Percentiles rank a stretch among this genome's conserved stretches.
phyloP scores from a whole-genome alignment of 37 sponge, comb jelly and placozoan species.

The Spongilla lacustris region DNA sequence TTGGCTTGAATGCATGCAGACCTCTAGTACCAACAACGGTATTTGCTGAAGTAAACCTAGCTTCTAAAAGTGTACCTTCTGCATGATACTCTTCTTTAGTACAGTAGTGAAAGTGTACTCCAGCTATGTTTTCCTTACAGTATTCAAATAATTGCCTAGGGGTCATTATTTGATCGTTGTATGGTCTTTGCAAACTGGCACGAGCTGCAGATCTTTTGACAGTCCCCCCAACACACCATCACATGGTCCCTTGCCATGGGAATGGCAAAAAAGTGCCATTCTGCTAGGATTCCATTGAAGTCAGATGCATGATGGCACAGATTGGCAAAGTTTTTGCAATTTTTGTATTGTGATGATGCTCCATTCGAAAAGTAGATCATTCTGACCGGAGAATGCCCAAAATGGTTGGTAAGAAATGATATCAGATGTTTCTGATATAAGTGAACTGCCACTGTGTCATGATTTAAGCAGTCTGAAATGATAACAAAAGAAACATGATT shows the following conservation, averaged over 20 bases:
- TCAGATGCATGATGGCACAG: constrained; percentile 54
- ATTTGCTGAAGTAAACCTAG: constrained; percentile 24
- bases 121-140: constrained; percentile 23
- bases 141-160: constrained; percentile 47
- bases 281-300: constrained; percentile 38
- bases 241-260: constrained; percentile 66
- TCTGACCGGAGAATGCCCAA: constrained; percentile 11
- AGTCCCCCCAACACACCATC: constrained; percentile 58
- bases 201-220: constrained; percentile 57
- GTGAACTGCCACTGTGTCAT: constrained; percentile 56
- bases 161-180: constrained; percentile 57
- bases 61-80: constrained; percentile 6
- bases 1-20: constrained; percentile 35
- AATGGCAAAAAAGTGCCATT: constrained; percentile 67
- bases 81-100: constrained; percentile 29
- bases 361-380: constrained; percentile 74
- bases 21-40: constrained; percentile 58
- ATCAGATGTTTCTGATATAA: constrained; percentile 41
- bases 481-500: constrained; percentile 39
- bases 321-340: constrained; percentile 49
- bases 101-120: constrained; percentile 27
- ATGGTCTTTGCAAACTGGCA: constrained; percentile 41
- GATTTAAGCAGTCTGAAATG: constrained; percentile 44
- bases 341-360: constrained; percentile 57
- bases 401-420: constrained; percentile 13